Evolutionary conservation across 1,140 invertebrate species (phyloP).

Genomic region (Neodiprion lecontei): DNA sequence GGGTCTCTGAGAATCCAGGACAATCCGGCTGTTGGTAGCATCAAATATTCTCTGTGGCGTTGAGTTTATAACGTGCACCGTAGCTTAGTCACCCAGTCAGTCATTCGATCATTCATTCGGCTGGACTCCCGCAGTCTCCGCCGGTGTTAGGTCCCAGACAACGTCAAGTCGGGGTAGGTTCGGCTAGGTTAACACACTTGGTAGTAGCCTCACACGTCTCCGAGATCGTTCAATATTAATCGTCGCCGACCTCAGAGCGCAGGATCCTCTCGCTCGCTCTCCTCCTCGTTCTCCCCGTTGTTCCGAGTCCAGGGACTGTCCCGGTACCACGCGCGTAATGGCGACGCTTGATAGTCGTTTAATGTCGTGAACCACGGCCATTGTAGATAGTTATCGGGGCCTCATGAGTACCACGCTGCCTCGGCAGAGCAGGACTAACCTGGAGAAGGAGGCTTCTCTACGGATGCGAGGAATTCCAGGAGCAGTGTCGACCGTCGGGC

Average conservation of each 20-base stretch:
- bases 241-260: not conserved
- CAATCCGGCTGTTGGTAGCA: not conserved
- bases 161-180: not conserved
- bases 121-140: no score
- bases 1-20: not conserved
- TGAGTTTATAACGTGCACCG: not conserved
- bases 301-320: not conserved
- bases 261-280: not conserved
- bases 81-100: not conserved
- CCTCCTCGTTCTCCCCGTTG: not conserved
- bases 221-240: conserved; percentile 4
- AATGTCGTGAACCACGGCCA: conserved; percentile 1
- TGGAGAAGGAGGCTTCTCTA: not conserved
- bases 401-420: not conserved
- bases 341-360: conserved; percentile 7
- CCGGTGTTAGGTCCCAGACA: no score
- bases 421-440: not conserved
- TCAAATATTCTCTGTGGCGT: not conserved
- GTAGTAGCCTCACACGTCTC: conserved; percentile 4
- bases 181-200: conserved; percentile 4
- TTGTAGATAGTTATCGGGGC: conserved; percentile 3
- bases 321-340: conserved; percentile 3
- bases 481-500: not conserved
- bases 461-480: conserved; percentile 3
- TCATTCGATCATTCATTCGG: not conserved